phyloP scores from a whole-genome alignment of 2,888 invertebrate species.

The Dichetophora obliterata region DNA sequence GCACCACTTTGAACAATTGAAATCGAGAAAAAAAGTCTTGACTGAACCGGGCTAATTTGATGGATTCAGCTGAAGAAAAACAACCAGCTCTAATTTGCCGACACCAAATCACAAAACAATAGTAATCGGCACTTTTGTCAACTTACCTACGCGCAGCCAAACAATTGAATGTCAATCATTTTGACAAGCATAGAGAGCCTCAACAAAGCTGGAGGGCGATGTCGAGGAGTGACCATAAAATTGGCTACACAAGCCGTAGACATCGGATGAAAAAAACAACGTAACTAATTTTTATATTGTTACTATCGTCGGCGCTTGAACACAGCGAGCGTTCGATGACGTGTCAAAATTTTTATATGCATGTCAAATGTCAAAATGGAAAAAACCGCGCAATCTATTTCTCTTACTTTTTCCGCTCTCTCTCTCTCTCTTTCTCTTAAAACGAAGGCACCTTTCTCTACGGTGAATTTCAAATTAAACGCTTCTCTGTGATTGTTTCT shows the following conservation, averaged over 20 bases:
- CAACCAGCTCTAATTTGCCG: slow-evolving; percentile 14
- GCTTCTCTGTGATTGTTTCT: slow-evolving; percentile 7
- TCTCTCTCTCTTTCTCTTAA: background rate
- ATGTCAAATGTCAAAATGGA: slow-evolving; percentile 63
- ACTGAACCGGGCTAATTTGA: slow-evolving; percentile 32
- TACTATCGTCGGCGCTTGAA: background rate
- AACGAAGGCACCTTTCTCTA: background rate
- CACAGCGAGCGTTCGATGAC: slow-evolving; percentile 61
- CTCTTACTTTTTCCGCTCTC: background rate
- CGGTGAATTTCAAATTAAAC: background rate
- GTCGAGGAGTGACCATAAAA: slow-evolving; percentile 23
- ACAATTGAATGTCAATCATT: slow-evolving; percentile 55
- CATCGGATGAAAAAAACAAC: slow-evolving; percentile 20
- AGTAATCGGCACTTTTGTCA: slow-evolving; percentile 53
- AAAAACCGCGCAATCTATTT: background rate
- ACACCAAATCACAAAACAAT: slow-evolving; percentile 20
- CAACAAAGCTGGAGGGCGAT: slow-evolving; percentile 45
- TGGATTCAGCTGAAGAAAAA: slow-evolving; percentile 18
- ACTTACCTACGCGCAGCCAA: slow-evolving; percentile 34
- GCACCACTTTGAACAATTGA: background rate
- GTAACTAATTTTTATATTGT: slow-evolving; percentile 29
- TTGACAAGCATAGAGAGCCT: slow-evolving; percentile 42
- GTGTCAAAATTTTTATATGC: slow-evolving; percentile 70
- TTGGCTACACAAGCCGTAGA: background rate
- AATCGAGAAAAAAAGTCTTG: background rate